Conservation (phyloP, 2,888 invertebrate species). For the Tetropium fuscum region DNA sequence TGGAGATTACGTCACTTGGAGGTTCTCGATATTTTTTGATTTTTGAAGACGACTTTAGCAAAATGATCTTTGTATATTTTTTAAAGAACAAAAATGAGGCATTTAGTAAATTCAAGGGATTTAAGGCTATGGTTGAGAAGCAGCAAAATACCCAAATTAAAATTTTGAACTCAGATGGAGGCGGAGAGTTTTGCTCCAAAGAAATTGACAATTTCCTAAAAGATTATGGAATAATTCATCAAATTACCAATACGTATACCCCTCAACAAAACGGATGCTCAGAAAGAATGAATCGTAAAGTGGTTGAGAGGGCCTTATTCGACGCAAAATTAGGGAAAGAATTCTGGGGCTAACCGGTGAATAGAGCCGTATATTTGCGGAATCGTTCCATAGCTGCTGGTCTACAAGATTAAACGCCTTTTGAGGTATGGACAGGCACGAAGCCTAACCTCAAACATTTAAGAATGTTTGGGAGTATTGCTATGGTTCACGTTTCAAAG, state of each 20-base stretch:
- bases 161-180: not conserved
- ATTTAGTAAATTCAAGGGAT: not conserved
- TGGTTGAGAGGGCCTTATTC: conserved; percentile 41
- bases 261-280: conserved; percentile 53
- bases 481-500: conserved; percentile 53
- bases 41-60: not conserved
- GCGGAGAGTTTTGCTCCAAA: not conserved
- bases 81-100: not conserved
- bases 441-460: conserved; percentile 56
- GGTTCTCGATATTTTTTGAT: not conserved
- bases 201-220: not conserved
- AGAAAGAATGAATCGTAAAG: conserved; percentile 45
- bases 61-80: not conserved
- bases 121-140: not conserved
- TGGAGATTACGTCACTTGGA: not conserved
- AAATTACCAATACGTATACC: conserved; percentile 32
- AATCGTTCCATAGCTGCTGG: conserved; percentile 36
- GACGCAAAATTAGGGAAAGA: conserved; percentile 7
- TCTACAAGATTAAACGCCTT: conserved; percentile 27
- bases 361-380: conserved; percentile 36
- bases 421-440: conserved; percentile 36
- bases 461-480: conserved; percentile 56
- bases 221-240: conserved; percentile 50
- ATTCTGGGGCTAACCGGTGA: conserved; percentile 42
- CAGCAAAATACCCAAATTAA: not conserved